Base-by-base conservation (phyloP, 2,888 invertebrate genomes). In the Stenchaetothrips biformis region DNA sequence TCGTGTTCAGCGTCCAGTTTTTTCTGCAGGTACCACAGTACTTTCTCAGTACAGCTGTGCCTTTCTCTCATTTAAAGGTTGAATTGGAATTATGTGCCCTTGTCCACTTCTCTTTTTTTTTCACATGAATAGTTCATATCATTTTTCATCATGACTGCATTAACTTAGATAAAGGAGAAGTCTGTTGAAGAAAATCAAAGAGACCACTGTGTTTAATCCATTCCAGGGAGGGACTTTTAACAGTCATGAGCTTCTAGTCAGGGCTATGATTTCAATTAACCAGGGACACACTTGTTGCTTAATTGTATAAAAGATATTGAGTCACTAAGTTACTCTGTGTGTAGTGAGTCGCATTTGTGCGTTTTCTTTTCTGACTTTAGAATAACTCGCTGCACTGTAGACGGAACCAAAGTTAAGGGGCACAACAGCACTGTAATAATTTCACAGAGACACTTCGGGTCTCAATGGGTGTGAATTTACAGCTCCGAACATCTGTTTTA, bases 201-300 rank as follows among this genome's bases (percentile, higher is more conserved):
- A 18, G 67, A 74, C 67, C 67, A 6, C 11, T 74, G 67, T 74
- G 8, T 74, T 74, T 74, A 25, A 74, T 74, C 18, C 67, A 74
- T 74, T 74, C 67, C 67, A 74, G 25, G 67, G 67, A 74, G 67
- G 67, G 67, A 25, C 67, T 74, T 25, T 37, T 25, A 53, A 74
- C 67, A 74, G 67, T 74, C 67, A 74, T 74, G 67, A 74, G 67
- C 67, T 74, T 74, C 67, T 74, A 74, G 67, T 74, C 67, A 74
- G 67, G 67, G 25, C 67, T 74, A 74, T 74, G n/a, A 74, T 74
- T 74, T 74, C 25, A 25, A 21, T 74, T n/a, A 25, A 8, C 25
- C 67, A 74, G 67, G 67, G 67, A 25, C 25, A 74, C 67, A 74
- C 25, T 21, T 74, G 67, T 74, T 74, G 67, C 25, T 74, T 74